These are phyloP conservation scores for Doryteuthis pealeii DNA, from an alignment of 1,140 invertebrate species.

Conservation along the genomic window DNA sequence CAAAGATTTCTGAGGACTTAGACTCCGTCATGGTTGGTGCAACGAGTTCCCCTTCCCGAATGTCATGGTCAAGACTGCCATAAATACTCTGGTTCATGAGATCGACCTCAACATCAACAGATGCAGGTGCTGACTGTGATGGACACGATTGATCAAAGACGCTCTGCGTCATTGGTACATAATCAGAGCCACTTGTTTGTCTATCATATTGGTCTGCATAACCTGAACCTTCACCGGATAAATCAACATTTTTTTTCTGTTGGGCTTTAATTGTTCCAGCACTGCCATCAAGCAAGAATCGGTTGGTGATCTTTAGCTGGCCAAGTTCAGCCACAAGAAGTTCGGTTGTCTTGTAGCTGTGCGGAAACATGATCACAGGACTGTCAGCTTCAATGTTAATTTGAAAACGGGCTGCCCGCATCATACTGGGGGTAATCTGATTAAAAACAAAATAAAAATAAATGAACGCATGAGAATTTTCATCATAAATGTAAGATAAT, in stretches of 20 bases:
- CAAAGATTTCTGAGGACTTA: conserved; percentile 20
- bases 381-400: conserved; percentile 75
- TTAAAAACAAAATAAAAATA: conserved; percentile 21
- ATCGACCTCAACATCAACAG: conserved; percentile 25
- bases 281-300: conserved; percentile 58
- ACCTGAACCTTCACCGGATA: conserved; percentile 7
- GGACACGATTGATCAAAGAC: conserved; percentile 38
- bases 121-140: conserved; percentile 13
- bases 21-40: conserved; percentile 14
- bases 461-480: conserved; percentile 14
- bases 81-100: conserved; percentile 56
- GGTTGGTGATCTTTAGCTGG: conserved; percentile 77
- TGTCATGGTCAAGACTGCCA: conserved; percentile 49
- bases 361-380: conserved; percentile 84
- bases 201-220: conserved; percentile 11
- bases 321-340: conserved; percentile 82
- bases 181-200: background rate
- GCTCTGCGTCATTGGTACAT: conserved; percentile 41
- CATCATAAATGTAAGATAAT: background rate
- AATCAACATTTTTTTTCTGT: background rate
- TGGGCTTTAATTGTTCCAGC: conserved; percentile 38
- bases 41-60: conserved; percentile 20
- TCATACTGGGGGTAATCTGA: conserved; percentile 52
- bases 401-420: conserved; percentile 63
- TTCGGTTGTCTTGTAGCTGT: conserved; percentile 77